phyloP scores from a whole-genome alignment of 2,113 vertebrate genomes.

The Drymodes brunneopygia region DNA sequence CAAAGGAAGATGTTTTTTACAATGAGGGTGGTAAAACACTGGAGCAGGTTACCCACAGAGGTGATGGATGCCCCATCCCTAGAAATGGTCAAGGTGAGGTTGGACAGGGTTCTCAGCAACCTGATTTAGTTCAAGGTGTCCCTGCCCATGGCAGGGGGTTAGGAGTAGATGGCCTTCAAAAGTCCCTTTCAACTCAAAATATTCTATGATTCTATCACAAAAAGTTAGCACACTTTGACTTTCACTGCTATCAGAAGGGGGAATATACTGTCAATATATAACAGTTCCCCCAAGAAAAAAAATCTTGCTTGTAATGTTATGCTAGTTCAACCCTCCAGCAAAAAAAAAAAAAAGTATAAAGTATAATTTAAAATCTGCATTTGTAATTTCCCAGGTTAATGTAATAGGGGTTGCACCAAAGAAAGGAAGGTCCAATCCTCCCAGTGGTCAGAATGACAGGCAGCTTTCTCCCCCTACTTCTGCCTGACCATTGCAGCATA shows the following conservation, averaged over 20 bases:
- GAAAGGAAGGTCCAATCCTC: background rate
- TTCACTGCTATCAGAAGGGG: background rate
- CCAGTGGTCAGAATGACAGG: background rate
- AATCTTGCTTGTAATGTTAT: background rate
- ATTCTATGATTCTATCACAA: background rate
- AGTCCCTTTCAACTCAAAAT: background rate
- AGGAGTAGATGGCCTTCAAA: background rate
- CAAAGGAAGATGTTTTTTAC: background rate
- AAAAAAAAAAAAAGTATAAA: background rate
- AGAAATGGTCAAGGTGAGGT: background rate
- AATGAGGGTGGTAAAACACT: background rate
- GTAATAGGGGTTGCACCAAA: background rate
- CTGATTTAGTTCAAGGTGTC: background rate
- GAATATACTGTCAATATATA: background rate
- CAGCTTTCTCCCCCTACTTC: background rate
- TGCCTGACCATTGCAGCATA: background rate
- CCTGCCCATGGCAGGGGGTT: no score
- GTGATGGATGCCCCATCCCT: background rate
- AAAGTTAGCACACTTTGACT: background rate
- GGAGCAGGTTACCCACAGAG: background rate
- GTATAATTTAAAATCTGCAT: background rate
- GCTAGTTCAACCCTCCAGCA: accelerated
- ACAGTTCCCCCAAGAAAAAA: background rate
- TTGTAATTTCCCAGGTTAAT: background rate
- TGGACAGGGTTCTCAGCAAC: background rate